A percentile compares a stretch with the other conserved stretches of the same genome.
These are phyloP conservation scores for Perognathus longimembris DNA, from an alignment of 2,113 vertebrate genomes.

Conservation along the genomic window DNA sequence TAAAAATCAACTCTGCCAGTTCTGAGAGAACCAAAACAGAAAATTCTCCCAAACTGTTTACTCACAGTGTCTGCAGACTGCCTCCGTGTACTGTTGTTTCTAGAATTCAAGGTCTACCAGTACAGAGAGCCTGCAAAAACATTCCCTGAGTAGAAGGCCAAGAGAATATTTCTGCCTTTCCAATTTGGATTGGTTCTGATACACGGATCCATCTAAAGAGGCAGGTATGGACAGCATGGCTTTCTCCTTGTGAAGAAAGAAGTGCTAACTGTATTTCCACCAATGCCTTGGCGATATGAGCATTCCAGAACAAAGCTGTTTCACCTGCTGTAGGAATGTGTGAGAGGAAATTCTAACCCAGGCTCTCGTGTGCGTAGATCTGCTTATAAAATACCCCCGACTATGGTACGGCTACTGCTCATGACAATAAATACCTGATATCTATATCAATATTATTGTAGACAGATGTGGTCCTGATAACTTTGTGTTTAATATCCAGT, in stretches of 20 bases:
- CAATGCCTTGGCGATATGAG: neutral
- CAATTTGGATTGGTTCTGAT: neutral
- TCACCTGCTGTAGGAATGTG: neutral
- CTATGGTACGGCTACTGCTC: neutral
- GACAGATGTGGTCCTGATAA: neutral
- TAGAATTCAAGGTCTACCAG: neutral
- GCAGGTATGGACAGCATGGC: neutral
- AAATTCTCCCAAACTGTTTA: neutral
- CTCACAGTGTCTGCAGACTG: neutral
- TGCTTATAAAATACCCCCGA: neutral
- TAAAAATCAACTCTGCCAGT: neutral
- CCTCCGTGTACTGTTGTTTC: neutral
- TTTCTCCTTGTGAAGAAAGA: neutral
- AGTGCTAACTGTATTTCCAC: neutral
- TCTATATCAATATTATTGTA: neutral
- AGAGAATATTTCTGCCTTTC: neutral
- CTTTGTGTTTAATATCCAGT: neutral
- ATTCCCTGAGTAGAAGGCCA: neutral
- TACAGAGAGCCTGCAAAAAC: neutral
- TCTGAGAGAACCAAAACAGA: neutral
- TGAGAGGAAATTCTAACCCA: neutral
- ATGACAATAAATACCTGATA: neutral
- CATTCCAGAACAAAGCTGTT: neutral
- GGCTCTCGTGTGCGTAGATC: neutral
- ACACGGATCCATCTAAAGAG: neutral